These are phyloP conservation scores for Onchidella celtica DNA, from an alignment of 2,888 invertebrate genomes.

Conservation along the genomic window DNA sequence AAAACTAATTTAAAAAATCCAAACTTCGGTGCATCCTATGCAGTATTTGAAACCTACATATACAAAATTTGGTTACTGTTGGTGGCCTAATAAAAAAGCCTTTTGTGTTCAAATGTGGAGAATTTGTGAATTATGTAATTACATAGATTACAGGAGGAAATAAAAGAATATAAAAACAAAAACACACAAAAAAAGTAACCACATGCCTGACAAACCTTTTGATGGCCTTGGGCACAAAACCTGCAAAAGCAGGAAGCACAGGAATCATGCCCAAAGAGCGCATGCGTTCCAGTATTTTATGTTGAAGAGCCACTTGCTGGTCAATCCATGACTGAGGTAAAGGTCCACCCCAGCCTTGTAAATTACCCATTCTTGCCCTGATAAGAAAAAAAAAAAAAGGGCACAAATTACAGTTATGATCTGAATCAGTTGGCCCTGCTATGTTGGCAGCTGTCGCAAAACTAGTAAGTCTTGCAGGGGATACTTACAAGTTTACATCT, in stretches of 20 bases:
- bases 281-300: constrained; percentile 88
- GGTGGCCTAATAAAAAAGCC: too few species aligned
- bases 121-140: too few species aligned
- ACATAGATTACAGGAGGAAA: too few species aligned
- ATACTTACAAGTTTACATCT: too few species aligned
- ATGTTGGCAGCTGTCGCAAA: too few species aligned
- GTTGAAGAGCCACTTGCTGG: constrained; percentile 86
- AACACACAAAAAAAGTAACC: too few species aligned
- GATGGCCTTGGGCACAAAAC: constrained; percentile 91
- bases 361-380: constrained; percentile 96
- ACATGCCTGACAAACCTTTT: constrained; percentile 68
- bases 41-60: neutral
- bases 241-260: constrained; percentile 91
- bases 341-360: constrained; percentile 94
- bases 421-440: too few species aligned
- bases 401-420: too few species aligned
- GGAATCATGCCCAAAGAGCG: constrained; percentile 89
- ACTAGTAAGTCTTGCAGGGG: too few species aligned
- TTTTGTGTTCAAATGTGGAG: neutral
- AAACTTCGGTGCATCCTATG: too few species aligned
- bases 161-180: too few species aligned
- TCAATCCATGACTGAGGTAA: constrained; percentile 87
- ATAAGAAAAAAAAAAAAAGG: neutral
- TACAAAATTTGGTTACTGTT: constrained; percentile 63
- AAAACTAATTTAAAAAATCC: too few species aligned